Evolutionary conservation across 2,888 invertebrate species (phyloP), one percentile per base, ranked within the genome.

Genomic region (Vanessa cardui): DNA sequence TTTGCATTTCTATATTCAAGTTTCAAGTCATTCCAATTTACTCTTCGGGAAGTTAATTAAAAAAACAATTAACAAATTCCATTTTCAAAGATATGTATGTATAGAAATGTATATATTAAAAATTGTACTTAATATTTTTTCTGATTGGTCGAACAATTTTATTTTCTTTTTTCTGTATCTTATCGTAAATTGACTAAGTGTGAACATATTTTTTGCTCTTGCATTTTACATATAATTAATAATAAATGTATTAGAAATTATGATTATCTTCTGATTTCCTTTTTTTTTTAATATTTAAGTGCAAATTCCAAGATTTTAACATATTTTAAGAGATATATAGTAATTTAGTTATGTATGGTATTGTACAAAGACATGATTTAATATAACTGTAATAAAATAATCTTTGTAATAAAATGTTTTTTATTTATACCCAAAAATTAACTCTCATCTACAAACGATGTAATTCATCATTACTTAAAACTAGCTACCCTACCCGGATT

Each of bases 291-390:
- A 71, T 46, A 58, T 64, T 58, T 71, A 74, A 75, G 69, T 63
- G 63, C 65, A 66, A 75, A 75, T 76, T 76, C 75, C 76, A 76
- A 73, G 71, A 68, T 72, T 66, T 66, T 73, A 72, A 73, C 65
- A 60, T 73, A 69, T 68, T 52, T 70, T 75, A 72, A 71, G 71
- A 69, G 52, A 64, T 64, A 66, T 46, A 31, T 70, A 69, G 70
- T 52, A 52, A 52, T 65, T 67, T 70, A 70, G 61, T 62, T 70
- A 65, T 64, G 63, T 69, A 68, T 73, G 67, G 50, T 70, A 66
- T 69, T 75, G 73, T 75, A 75, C 72, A 75, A 75, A 75, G 72
- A 71, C 70, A 67, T 66, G 44, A 20, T 61, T 49, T 49, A 64
- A 64, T 46, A 39, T 56, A 52, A 62, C 62, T 50, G 50, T 50